Base-by-base conservation (phyloP, 30 jellyfish, hydroid and myxozoan genomes). In the Rhopilema esculentum region DNA sequence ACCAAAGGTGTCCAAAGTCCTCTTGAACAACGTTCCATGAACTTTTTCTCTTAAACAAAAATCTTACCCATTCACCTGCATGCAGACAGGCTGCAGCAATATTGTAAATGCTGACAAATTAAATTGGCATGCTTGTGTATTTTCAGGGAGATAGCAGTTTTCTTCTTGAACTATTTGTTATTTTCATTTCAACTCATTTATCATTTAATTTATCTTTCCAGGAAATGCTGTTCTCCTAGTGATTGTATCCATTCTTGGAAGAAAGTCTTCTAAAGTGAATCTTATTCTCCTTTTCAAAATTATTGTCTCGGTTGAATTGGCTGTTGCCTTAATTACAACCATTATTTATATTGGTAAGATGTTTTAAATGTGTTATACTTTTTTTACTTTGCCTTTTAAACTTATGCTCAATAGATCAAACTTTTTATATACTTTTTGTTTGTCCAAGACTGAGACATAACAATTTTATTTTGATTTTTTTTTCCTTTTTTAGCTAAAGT, bases 181-280 rank as follows among this genome's bases (percentile, higher is more conserved):
- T n/a, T n/a, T n/a, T n/a, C n/a, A n/a, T n/a, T n/a, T n/a, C n/a
- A n/a, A n/a, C n/a, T n/a, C n/a, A n/a, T n/a, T n/a, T n/a, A n/a
- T n/a, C n/a, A 2, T 40, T 40, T 31, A 22, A 23, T 22, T 30
- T 72, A 16, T 51, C 30, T 49, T 69, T 88, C 1, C 68, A 93
- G 98, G 98, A 22, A 93, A 93, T 86, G 98, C 97, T 0, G 93
- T 78, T 9, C 81, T 93, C 31, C 88, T 93, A 21, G 70, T 93
- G 20, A 84, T 87, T 18, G 98, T 93, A 25, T 86, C 98, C 25
- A 70, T 93, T 33, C 82, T 87, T 85, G 98, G 93, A 26, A 65
- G 90, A 20, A 49, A 33, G 12, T 62, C 71, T n/a, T 72, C 87
- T 12, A 12, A 17, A 17, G 71, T 81, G 20, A 49, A 88, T 6